Conservation (phyloP, 37 sponge, comb jelly and placozoan genomes). For the Dysidea cf. avara region DNA sequence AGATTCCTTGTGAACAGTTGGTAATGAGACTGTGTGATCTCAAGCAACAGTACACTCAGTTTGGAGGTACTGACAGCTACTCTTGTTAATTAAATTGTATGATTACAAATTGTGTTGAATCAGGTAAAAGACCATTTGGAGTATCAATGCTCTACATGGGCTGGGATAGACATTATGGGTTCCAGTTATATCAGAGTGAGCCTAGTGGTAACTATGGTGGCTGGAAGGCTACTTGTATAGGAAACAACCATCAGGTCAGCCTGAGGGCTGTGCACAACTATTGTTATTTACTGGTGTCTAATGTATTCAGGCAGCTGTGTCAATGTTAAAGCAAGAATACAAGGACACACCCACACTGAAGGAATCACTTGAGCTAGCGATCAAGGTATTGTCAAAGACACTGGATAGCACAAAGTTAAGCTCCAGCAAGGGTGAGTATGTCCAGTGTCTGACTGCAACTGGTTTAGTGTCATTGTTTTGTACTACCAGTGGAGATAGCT, state of each 20-base stretch:
- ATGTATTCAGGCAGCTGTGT: slow-evolving; percentile 75
- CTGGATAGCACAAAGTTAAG: slow-evolving; percentile 91
- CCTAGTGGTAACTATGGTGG: slow-evolving; percentile 99
- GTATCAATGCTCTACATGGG: slow-evolving; percentile 99
- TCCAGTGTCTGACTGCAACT: neutral
- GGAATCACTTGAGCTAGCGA: slow-evolving; percentile 88
- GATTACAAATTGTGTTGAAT: neutral
- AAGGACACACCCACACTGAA: slow-evolving; percentile 69
- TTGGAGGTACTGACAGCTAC: slow-evolving; percentile 68
- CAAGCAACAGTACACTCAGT: slow-evolving; percentile 96
- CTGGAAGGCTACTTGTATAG: slow-evolving; percentile 99
- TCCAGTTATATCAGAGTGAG: slow-evolving; percentile 97
- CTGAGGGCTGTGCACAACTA: neutral
- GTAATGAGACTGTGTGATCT: slow-evolving; percentile 90
- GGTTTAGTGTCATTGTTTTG: neutral
- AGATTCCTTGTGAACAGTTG: slow-evolving; percentile 95
- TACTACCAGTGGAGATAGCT: slow-evolving; percentile 80
- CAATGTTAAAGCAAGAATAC: slow-evolving; percentile 97
- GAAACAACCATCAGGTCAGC: slow-evolving; percentile 84
- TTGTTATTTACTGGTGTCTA: neutral
- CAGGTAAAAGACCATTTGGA: slow-evolving; percentile 92
- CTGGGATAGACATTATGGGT: slow-evolving; percentile 94
- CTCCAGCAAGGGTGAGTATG: slow-evolving; percentile 67
- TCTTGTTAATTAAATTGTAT: neutral
- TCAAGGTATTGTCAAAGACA: slow-evolving; percentile 94